These are phyloP conservation scores for Saguinus midas DNA, from an alignment of 2,113 vertebrate species.

Conservation along the genomic window DNA sequence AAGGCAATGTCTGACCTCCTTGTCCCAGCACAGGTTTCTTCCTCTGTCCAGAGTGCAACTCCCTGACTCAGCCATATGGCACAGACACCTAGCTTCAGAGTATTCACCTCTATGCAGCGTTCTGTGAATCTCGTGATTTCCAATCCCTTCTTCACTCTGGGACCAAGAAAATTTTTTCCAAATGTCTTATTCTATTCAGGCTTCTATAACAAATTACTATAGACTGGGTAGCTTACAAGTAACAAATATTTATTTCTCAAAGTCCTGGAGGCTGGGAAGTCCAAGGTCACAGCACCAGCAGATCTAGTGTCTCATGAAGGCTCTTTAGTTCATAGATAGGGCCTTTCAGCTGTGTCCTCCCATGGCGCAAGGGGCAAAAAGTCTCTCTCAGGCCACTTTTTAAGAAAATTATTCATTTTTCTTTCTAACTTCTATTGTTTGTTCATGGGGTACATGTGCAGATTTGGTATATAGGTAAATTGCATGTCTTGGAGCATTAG, in stretches of 20 bases:
- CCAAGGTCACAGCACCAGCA: not conserved
- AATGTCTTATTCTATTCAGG: not conserved
- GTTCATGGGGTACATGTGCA: no score
- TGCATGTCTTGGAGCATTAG: no score
- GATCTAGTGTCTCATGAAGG: not conserved
- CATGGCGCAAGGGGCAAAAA: not conserved
- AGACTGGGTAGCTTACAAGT: not conserved
- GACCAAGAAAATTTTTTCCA: not conserved
- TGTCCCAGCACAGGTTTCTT: not conserved
- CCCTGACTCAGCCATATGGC: not conserved
- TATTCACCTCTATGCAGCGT: not conserved
- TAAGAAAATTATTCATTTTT: no score
- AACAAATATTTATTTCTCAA: not conserved
- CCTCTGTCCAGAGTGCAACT: not conserved
- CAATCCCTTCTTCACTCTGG: not conserved
- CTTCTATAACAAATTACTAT: not conserved
- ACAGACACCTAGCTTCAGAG: not conserved
- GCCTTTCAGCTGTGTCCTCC: not conserved
- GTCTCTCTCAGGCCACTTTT: not conserved
- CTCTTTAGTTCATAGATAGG: not conserved
- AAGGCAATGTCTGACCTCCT: not conserved
- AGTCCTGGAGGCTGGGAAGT: not conserved
- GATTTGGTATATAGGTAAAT: no score
- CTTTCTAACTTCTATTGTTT: no score
- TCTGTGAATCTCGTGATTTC: not conserved